Conservation (phyloP, 2,888 invertebrate species). For the Leptarthrus brevirostris region DNA sequence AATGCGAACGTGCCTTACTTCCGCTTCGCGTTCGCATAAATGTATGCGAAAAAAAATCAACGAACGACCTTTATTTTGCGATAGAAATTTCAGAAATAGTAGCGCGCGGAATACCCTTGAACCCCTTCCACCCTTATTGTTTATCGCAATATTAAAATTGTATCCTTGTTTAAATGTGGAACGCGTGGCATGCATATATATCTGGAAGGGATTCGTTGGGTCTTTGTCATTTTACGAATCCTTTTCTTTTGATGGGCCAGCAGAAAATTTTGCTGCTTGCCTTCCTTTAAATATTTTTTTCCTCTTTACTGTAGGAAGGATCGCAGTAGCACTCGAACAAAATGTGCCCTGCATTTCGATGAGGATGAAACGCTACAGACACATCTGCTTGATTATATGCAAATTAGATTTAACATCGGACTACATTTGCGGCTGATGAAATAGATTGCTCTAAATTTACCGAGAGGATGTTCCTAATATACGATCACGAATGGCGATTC, state of each 20-base stretch:
- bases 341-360: slow-evolving; percentile 46
- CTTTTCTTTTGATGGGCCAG: slow-evolving; percentile 13
- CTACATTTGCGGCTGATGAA: slow-evolving; percentile 27
- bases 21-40: no score
- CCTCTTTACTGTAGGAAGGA: background rate
- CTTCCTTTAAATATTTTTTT: background rate
- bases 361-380: slow-evolving; percentile 14
- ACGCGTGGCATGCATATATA: slow-evolving; percentile 44
- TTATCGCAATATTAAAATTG: slow-evolving; percentile 40
- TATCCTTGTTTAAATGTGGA: slow-evolving; percentile 46
- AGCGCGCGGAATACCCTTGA: background rate
- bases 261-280: slow-evolving; percentile 18
- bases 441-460: slow-evolving; percentile 41
- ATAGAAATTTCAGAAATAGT: background rate
- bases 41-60: no score
- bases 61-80: slow-evolving; percentile 16
- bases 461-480: slow-evolving; percentile 8
- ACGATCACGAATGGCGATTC: slow-evolving; percentile 28
- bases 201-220: slow-evolving; percentile 5
- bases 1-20: no score
- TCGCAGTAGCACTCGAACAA: background rate
- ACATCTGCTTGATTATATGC: slow-evolving; percentile 54
- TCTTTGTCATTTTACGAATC: slow-evolving; percentile 28
- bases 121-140: slow-evolving; percentile 25
- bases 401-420: slow-evolving; percentile 51